Base-by-base conservation (phyloP, 2,888 invertebrate genomes). In the Drosophila paucipuncta region DNA sequence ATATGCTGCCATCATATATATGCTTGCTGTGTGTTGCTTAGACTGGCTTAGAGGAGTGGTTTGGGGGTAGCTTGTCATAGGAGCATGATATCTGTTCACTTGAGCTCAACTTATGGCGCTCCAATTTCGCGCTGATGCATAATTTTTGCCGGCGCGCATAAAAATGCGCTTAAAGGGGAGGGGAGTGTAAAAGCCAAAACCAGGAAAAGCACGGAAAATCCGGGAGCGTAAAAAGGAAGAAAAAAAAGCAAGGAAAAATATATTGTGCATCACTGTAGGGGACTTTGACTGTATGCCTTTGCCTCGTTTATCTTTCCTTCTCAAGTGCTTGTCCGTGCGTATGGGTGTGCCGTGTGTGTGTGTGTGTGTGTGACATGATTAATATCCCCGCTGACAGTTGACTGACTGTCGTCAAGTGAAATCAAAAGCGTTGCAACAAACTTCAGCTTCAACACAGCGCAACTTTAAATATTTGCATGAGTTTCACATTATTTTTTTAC, bases 321-420 rank as follows among this genome's bases (percentile, higher is more conserved):
- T 68, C 68, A 55, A 66, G 65, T 72, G 71, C 35, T 30, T 63
- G 68, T 64, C 60, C 52, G 55, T 61, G 33, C 39, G 37, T 31
- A 33, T 37, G 60, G 33, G 52, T 16, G 64, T 22, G 49, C 68
- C 58, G 53, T 13, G 63, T n/a, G 50, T 68, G 57, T 66, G 65
- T 61, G 57, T 49, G 69, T 71, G 72, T 68, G 67, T 71, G 68
- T 91, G 91, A 91, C 91, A 91, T 92, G 91, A 92, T 91, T 91
- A 91, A 92, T 92, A 80, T 79, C 73, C 78, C 81, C 88, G 91
- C 90, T 92, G 91, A 91, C 91, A 90, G 89, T 86, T 82, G 87
- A 88, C 90, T 89, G 87, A 89, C 84, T 89, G 73, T 83, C 83
- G 80, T 88, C 89, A 85, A 85, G 83, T 90, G 86, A 85, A 85